phyloP scores from a whole-genome alignment of 1,140 invertebrate species.

The Drosophila dunni region DNA sequence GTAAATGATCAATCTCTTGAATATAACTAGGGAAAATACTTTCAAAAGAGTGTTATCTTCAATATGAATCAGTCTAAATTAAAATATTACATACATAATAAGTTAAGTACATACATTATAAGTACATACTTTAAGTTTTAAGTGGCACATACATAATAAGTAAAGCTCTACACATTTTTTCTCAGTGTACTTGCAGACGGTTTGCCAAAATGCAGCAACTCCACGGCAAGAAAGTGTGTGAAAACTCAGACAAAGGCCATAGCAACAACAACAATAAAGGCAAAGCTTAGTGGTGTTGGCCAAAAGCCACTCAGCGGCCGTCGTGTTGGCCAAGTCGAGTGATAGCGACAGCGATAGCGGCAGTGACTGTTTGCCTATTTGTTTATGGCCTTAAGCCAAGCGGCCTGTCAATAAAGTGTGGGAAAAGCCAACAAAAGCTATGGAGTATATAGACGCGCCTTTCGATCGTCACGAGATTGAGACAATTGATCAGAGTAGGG shows the following conservation, averaged over 20 bases:
- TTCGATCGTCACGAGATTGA: slow-evolving; percentile 33
- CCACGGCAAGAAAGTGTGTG: slow-evolving; percentile 15
- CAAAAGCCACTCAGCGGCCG: slow-evolving; percentile 71
- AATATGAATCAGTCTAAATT: no score
- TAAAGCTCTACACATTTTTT: neutral
- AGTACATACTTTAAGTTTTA: no score
- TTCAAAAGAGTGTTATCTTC: no score
- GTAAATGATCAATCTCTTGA: no score
- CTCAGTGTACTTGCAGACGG: no score
- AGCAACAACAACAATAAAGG: slow-evolving; percentile 42
- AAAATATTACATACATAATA: neutral
- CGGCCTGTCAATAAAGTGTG: slow-evolving; percentile 74
- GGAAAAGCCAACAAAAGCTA: slow-evolving; percentile 77
- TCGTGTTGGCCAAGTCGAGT: slow-evolving; percentile 40
- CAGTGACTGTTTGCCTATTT: slow-evolving; percentile 74
- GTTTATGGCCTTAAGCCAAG: slow-evolving; percentile 78
- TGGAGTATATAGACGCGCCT: slow-evolving; percentile 14
- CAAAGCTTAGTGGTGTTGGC: slow-evolving; percentile 52
- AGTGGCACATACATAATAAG: neutral
- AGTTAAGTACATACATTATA: no score
- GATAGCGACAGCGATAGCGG: slow-evolving; percentile 35
- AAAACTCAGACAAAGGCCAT: slow-evolving; percentile 38
- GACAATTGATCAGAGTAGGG: slow-evolving; percentile 29
- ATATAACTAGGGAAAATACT: no score
- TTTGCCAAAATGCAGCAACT: slow-evolving; percentile 1